Base-by-base conservation (phyloP, 2,888 invertebrate genomes). In the Himalopsyche japonica region DNA sequence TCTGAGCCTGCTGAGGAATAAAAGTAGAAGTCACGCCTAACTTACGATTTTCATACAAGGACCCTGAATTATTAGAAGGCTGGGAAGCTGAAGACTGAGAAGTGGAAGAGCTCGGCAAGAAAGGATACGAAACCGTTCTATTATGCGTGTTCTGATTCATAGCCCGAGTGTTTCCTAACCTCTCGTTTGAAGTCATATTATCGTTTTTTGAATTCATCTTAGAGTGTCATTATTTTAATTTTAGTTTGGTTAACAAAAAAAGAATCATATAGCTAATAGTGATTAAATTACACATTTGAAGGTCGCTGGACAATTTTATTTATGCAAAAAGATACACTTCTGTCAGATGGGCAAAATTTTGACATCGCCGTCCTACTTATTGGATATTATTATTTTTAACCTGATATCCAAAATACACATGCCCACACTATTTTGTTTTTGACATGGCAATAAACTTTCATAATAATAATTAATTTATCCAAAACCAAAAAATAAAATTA, bases 61-160 rank as follows among this genome's bases (percentile, higher is more conserved):
- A 86, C 12, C 77, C 80, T 15, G 81, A 27, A 79, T 82, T 82
- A 49, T 77, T 76, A 32, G 34, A 30, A 47, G 82, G 34, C 20
- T 82, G 84, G 18, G 77, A 76, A 7, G 82, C 6, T 20, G 76
- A 82, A 5, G 83, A 24, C 49, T 83, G 83, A 47, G 81, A 43
- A 10, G 79, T 15, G n/a, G 78, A 47, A 76, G 78, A 79, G 10
- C 57, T 27, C 4, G 82, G 81, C 18, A 82, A 47, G 32, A 85
- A 82, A 10, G 82, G 85, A 43, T 79, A 85, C 34, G 85, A 85
- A 18, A 81, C 81, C 10, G 85, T 82, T 79, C 85, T 83, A 70
- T 81, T 85, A 76, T 83, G 83, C 30, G 81, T 79, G 81, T 83
- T 83, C 37, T 77, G 78, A 80, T 79, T 83, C 30, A 81, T 30